phyloP scores from a whole-genome alignment of 2,113 vertebrate genomes.

The Takifugu bimaculatus region DNA sequence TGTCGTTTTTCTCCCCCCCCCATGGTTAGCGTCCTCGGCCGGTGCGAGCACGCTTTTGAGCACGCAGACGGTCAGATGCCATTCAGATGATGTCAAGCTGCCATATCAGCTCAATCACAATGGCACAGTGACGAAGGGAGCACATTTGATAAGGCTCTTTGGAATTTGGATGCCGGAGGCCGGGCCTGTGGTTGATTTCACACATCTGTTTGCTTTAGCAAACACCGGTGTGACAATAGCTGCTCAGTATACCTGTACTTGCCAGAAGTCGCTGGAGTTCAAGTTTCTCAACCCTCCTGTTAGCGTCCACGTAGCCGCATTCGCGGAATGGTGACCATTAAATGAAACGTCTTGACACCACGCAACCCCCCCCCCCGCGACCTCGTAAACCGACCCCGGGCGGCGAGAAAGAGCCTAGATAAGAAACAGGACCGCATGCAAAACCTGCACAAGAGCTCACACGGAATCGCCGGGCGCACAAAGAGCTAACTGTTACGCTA shows the following conservation, averaged over 20 bases:
- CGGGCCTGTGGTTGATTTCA: background rate
- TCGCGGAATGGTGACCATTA: conserved; percentile 13
- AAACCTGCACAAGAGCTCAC: conserved; percentile 31
- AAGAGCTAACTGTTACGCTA: conserved; percentile 45
- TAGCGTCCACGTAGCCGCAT: conserved; percentile 4
- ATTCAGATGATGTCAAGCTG: conserved; percentile 7
- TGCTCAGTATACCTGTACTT: too few species aligned
- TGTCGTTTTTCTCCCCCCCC: conserved; percentile 34
- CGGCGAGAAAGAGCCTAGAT: conserved; percentile 36
- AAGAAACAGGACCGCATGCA: conserved; percentile 48
- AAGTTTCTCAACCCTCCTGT: background rate
- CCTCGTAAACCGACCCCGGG: conserved; percentile 15
- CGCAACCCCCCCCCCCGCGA: conserved; percentile 6
- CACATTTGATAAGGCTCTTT: conserved; percentile 18
- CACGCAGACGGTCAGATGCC: conserved; percentile 6
- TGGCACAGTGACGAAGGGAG: conserved; percentile 9
- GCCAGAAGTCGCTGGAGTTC: conserved; percentile 4
- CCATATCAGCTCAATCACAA: conserved; percentile 23
- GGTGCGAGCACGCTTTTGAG: conserved; percentile 9
- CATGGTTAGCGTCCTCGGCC: too few species aligned
- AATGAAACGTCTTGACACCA: conserved; percentile 31
- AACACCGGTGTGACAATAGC: conserved; percentile 6
- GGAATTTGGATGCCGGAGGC: background rate
- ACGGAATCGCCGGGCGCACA: conserved; percentile 44
- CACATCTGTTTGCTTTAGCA: conserved; percentile 8